Base-by-base conservation (phyloP, 2,888 invertebrate species). In the Rotaria sp. region DNA sequence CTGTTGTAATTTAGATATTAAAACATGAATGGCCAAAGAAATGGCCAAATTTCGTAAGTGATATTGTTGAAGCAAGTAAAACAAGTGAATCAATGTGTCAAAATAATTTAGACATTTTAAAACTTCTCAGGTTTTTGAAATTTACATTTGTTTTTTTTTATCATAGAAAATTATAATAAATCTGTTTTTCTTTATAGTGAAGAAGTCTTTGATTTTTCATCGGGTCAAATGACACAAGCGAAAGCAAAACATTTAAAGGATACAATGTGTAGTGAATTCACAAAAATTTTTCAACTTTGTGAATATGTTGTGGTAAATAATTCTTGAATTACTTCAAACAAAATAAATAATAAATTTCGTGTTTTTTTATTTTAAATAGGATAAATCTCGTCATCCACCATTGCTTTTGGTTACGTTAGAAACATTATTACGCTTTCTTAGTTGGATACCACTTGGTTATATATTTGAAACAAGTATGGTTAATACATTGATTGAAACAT, bases 11-110 rank as follows among this genome's bases (percentile, higher is more conserved):
- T 74, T 88, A 94, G 94, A 97, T 99, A 88, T 93, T 99, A 90
- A 99, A 99, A 92, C 94, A 97, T 90, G 99, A 99, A 92, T 99
- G 99, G 99, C 99, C 99, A 87, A 96, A 96, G 91, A 97, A 99
- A 91, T 99, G 99, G 99, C 96, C 97, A 90, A 95, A 96, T 50
- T 99, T 99, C 92, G 98, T 99, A 89, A 94, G 95, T 90, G 99
- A 99, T 91, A 99, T 99, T 91, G 98, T 99, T 87, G 99, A 98
- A 87, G 96, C 99, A 84, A 97, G 97, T 89, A 97, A 97, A 93
- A 97, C 97, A 48, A 98, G 97, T 91, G 99, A 99, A 92, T 96
- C 96, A 89, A 93, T 99, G 85, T 99, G 99, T 93, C 97, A 98
- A 92, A 99, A 99, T 92, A 99, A 99, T 91, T 99, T 99, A 97